These are phyloP conservation scores for Sylvicapra grimmia DNA, from an alignment of 2,113 vertebrate genomes.

Conservation along the genomic window DNA sequence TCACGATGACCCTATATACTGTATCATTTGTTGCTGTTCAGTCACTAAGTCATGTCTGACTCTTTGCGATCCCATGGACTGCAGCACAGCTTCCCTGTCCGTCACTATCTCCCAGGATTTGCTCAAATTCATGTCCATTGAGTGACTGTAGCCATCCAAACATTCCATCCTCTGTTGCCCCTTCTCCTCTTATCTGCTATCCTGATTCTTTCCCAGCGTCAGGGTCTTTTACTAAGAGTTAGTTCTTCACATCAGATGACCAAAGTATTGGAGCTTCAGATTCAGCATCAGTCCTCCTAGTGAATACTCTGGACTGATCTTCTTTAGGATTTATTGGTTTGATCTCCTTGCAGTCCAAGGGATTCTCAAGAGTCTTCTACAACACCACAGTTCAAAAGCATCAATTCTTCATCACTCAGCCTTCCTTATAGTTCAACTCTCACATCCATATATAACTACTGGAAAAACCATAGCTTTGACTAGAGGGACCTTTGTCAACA, in stretches of 20 bases:
- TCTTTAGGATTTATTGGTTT: not conserved
- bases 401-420: not conserved
- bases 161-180: not conserved
- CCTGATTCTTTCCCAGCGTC: not conserved
- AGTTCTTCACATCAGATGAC: not conserved
- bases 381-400: not conserved
- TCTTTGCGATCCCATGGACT: not conserved
- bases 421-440: not conserved
- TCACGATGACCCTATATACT: not conserved
- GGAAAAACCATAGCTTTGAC: not conserved
- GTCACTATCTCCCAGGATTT: rapidly evolving
- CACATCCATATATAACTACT: not conserved
- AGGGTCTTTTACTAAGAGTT: not conserved
- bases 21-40: not conserved
- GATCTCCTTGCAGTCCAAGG: not conserved
- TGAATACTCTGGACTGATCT: not conserved
- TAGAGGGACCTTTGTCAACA: not conserved
- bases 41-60: not conserved
- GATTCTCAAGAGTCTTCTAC: not conserved
- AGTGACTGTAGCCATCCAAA: not conserved
- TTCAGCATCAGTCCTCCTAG: not conserved
- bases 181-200: not conserved
- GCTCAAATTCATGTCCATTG: not conserved
- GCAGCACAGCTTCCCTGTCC: not conserved
- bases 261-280: not conserved